Evolutionary conservation across 1,140 invertebrate species (phyloP), one percentile per base, ranked within the genome.

Genomic region (Oscheius sp.): DNA sequence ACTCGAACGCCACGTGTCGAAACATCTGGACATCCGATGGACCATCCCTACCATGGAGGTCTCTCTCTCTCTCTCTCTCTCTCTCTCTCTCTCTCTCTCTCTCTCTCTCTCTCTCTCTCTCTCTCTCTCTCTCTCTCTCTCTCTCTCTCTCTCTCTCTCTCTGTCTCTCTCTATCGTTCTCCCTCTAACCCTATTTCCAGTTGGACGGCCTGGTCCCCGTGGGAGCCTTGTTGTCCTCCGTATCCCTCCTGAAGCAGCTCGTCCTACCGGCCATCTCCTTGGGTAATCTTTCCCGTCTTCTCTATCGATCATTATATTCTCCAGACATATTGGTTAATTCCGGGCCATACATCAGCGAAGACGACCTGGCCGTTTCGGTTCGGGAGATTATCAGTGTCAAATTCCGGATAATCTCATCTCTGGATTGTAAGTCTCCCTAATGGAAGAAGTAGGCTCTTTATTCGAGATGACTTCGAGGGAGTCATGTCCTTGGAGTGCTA

Each of bases 221-320:
- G 34, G 82, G 82, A 4, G 75, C 82, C 2, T 66, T 83, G n/a
- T 70, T 83, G 15, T 79, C 82, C 23, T 79, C 79, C 15, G 82
- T 83, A 2, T 73, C 79, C 3, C 80, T 84, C 32, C 77, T 83
- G n/a, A 83, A 84, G 65, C 82, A 84, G 68, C 63, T 83, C 35
- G 79, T 84, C 2, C 67, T 83, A 7, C 82, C 82, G 13, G 70
- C 73, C 10, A 69, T 83, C 32, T 79, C 83, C 26, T 68, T 83
- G 13, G 62, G 80, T 78, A 70, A 66, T 45, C 34, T 31, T n/a
- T n/a, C n/a, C n/a, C n/a, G n/a, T n/a, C n/a, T n/a, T n/a, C n/a
- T n/a, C n/a, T n/a, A n/a, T n/a, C n/a, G n/a, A n/a, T n/a, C n/a
- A n/a, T n/a, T n/a, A n/a, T n/a, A n/a, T n/a, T n/a, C n/a, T n/a